phyloP scores from a whole-genome alignment of 2,113 vertebrate genomes.

The Nestor notabilis region DNA sequence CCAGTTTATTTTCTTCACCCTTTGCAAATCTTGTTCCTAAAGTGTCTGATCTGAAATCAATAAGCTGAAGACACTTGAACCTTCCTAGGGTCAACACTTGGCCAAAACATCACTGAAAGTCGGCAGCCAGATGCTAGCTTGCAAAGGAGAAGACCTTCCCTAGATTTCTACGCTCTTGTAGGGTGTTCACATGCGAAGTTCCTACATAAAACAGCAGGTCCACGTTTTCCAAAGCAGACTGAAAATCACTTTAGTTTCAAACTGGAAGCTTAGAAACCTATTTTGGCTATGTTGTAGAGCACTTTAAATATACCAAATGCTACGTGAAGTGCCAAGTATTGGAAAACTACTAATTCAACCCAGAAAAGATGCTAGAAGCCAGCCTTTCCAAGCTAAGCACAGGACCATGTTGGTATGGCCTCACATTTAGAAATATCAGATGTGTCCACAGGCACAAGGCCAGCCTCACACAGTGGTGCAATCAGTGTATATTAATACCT shows the following conservation, averaged over 20 bases:
- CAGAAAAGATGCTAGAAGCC: neutral
- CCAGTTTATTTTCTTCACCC: neutral
- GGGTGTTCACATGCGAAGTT: neutral
- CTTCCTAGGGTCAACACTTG: neutral
- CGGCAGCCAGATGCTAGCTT: neutral
- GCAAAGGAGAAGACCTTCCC: neutral
- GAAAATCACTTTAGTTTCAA: neutral
- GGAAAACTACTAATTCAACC: neutral
- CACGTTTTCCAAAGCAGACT: neutral
- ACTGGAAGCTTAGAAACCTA: neutral
- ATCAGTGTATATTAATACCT: neutral
- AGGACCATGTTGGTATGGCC: neutral
- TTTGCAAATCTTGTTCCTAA: neutral
- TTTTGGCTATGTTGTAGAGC: neutral
- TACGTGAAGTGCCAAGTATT: neutral
- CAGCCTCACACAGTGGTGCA: rapidly evolving
- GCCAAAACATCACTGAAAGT: neutral
- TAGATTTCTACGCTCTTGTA: neutral
- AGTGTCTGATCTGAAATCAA: neutral
- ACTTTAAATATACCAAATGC: neutral
- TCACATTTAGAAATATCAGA: neutral
- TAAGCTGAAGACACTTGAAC: neutral
- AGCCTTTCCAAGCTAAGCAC: neutral
- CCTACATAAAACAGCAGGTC: neutral
- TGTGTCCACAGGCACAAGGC: neutral